Base-by-base conservation (phyloP, 2,888 invertebrate genomes). In the Meliscaeva auricollis region DNA sequence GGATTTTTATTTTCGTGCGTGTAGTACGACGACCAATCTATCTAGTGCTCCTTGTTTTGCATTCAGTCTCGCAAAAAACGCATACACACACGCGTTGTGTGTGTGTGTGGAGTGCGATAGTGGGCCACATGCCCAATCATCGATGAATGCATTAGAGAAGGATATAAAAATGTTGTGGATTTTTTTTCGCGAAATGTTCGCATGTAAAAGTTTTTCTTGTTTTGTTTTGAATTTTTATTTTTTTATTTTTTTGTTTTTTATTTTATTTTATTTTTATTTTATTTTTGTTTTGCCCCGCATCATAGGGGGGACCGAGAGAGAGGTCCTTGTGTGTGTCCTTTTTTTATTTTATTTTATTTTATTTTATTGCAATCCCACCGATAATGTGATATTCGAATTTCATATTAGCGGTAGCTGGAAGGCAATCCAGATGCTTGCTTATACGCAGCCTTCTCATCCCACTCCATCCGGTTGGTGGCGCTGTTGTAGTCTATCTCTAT, bases 371-470 rank as follows among this genome's bases (percentile, higher is more conserved):
- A 87, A 87, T 87, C 62, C 87, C 80, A 77, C 82, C 88, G 88
- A 87, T 88, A 87, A 88, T 88, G 79, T 87, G 85, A 88, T 88
- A 88, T 88, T 87, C 87, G 74, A 83, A 87, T 78, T 87, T 69
- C 54, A 77, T 79, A 82, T 79, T 77, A 77, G 66, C 77, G 76
- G 77, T 76, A 58, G 87, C 81, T 88, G 74, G 64, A 82, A 87
- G 85, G 81, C 75, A 81, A 74, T 80, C 69, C 81, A 69, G 62
- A 46, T 64, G 44, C 30, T 32, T 22, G 62, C 3, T n/a, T 62
- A 35, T 58, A 81, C 79, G 83, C 70, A 69, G 79, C 52, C 66
- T 15, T 6, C 9, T 17, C 58, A 58, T 38, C 76, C 74, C 70
- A 76, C 54, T 44, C 50, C 62, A 13, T 56, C n/a, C 52, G 66